These are phyloP conservation scores for Thaleichthys pacificus DNA, from an alignment of 2,797 vertebrate genomes.

Conservation along the genomic window DNA sequence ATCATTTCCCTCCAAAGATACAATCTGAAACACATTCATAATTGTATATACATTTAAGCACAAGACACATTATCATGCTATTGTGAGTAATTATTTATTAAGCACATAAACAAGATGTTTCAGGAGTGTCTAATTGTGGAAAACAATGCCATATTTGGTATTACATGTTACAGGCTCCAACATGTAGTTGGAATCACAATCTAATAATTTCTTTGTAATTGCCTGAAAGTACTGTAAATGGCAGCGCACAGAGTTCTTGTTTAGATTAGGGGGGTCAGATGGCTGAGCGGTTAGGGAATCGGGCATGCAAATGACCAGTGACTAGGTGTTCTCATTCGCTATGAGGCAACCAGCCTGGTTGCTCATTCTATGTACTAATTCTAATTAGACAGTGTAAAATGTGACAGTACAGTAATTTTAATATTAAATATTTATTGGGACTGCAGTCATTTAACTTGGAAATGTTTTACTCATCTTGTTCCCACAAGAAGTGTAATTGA, in stretches of 20 bases:
- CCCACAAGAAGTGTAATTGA: too few relatives aligned
- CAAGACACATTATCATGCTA: background rate
- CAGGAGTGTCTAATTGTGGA: background rate
- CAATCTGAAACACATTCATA: constrained; percentile 15
- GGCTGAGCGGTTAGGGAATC: too few relatives aligned
- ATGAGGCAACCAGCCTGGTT: too few relatives aligned
- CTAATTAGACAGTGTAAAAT: too few relatives aligned
- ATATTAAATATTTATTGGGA: background rate
- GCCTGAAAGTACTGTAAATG: background rate
- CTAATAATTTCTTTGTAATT: background rate
- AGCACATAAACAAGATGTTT: constrained; percentile 1
- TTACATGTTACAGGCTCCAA: background rate
- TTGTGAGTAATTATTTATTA: background rate
- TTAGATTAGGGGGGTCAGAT: too few relatives aligned
- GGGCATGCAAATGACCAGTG: too few relatives aligned
- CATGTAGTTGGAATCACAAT: background rate
- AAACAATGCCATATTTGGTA: background rate
- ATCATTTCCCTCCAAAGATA: constrained; percentile 8
- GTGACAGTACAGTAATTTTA: too few relatives aligned
- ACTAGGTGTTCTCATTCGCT: too few relatives aligned
- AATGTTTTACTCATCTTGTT: background rate
- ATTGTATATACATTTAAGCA: constrained; percentile 2
- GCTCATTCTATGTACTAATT: too few relatives aligned
- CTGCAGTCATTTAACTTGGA: background rate
- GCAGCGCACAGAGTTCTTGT: too few relatives aligned